Base-by-base conservation (phyloP, 2,797 vertebrate species). In the Mormyrops attenuatus region DNA sequence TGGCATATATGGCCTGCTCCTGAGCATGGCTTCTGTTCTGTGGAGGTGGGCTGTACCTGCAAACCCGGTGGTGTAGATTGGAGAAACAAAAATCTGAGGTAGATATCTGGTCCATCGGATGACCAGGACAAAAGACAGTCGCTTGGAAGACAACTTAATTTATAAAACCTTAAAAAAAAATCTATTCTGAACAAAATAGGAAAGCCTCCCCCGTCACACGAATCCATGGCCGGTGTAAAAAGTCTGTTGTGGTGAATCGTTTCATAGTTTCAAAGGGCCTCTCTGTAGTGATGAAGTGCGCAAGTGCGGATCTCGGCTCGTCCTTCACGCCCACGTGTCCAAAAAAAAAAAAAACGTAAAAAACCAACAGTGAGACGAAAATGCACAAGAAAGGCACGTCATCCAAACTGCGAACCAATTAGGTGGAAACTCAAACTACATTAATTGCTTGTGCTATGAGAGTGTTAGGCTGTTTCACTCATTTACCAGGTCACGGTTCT, bases 11-110 rank as follows among this genome's bases (percentile, higher is more conserved):
- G 93, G 96, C 97, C 97, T 97, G 97, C 98, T 99, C 98, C 98
- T 89, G 97, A 99, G 98, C 97, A 93, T 97, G 97, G 96, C 96
- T 94, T 98, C 99, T 99, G 98, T 98, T 99, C 98, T 98, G 97
- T 96, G 96, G 97, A 97, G 97, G 96, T 96, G 97, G 98, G 97
- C 97, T 97, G 98, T 97, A 97, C 97, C 97, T 97, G 98, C 98
- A 97, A 96, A 98, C 97, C 98, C 97, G 95, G 96, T 97, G 96
- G 95, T 92, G 92, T 96, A 96, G 95, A 95, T 95, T 96, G 94
- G 94, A 92, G 91, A 82, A 92, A 87, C 88, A 97, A 99, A 99
- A 97, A 96, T 97, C 97, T 99, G 98, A 99, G 98, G 98, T 99
- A 99, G 98, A 98, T 98, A 97, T 97, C 96, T 97, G 97, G 97